Evolutionary conservation across 2,888 invertebrate genomes (phyloP), one percentile per base, ranked within the genome.

Genomic region (Mythimna impura): DNA sequence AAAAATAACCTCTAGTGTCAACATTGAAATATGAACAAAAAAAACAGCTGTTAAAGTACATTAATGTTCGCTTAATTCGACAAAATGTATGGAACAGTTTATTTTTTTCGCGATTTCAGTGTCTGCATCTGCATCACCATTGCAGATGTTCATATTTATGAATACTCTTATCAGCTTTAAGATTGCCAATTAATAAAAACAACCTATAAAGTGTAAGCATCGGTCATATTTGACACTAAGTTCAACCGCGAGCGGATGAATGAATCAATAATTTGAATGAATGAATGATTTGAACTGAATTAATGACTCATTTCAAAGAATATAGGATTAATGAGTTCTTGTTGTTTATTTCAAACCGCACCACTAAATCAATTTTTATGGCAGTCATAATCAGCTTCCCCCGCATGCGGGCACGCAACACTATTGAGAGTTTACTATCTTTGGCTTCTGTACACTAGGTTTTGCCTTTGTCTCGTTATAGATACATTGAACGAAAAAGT

Each of bases 331-430:
- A 30, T 30, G 30, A 30, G 30, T 30, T 30, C 14, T 30, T 14
- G 3, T 30, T 34, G 8, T 20, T 73, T 14, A 30, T 57, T 36
- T 25, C 8, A 63, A 57, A 57, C 10, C 5, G 10, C 12, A 8
- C 3, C 17, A 47, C 9, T 30, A 55, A 1, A 22, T 3, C 6
- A 12, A 12, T 20, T 40, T 8, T 40, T 17, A 10, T 47, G 0
- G n/a, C 5, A n/a, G 3, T 58, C 14, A 14, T 36, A 40, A 54
- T 8, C 40, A 0, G 12, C 10, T 8, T 34, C 10, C 3, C 30
- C 36, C 47, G 54, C 79, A 60, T 60, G 78, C 71, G 63, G 34
- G 63, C 52, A 63, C 9, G 40, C 50, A 30, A 43, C 0, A 34
- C 14, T 10, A 36, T n/a, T 20, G 30, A 52, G 3, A 30, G 9